Evolutionary conservation across 2,888 invertebrate genomes (phyloP), one percentile per base, ranked within the genome.

Genomic region (Myathropa florea): DNA sequence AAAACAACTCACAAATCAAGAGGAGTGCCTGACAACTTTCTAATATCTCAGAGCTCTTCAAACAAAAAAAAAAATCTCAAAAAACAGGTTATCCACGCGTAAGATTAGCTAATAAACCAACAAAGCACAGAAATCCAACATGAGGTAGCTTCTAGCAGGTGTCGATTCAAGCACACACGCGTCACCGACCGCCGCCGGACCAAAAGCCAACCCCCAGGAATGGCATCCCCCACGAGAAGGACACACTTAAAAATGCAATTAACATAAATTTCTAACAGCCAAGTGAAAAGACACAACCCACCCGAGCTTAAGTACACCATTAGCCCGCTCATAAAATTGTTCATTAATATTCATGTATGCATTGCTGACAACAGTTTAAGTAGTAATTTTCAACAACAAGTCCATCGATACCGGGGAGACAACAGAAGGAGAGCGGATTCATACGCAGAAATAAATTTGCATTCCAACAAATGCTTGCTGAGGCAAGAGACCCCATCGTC

Each of bases 261-360:
- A 28, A 21, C 26, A 46, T 39, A 63, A 23, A 46, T 30, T 30
- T 33, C 67, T 24, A 67, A 60, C 59, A 67, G 30, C 24, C 10
- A 46, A 57, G 24, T 18, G 10, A 59, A 33, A 36, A 53, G 18
- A 63, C 24, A 18, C 24, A 57, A 57, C 57, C 24, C 24, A 18
- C 1, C 36, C 21, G 33, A 21, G 18, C 33, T 67, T 65, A 59
- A 76, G 65, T 76, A 76, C 59, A 67, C 46, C 59, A 76, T 76
- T 76, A 76, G 60, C 21, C 46, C 28, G 53, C 23, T 53, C 65
- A 76, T 67, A 60, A 67, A 46, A 39, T 14, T 23, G 60, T 60
- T 65, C 67, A 67, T 76, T 76, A 59, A 60, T 77, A 77, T 67
- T 76, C 76, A 77, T 77, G 60, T 68, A 77, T 77, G 67, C 77